Evolutionary conservation across 2,113 vertebrate species (phyloP).

Genomic region (Bombycilla garrulus): DNA sequence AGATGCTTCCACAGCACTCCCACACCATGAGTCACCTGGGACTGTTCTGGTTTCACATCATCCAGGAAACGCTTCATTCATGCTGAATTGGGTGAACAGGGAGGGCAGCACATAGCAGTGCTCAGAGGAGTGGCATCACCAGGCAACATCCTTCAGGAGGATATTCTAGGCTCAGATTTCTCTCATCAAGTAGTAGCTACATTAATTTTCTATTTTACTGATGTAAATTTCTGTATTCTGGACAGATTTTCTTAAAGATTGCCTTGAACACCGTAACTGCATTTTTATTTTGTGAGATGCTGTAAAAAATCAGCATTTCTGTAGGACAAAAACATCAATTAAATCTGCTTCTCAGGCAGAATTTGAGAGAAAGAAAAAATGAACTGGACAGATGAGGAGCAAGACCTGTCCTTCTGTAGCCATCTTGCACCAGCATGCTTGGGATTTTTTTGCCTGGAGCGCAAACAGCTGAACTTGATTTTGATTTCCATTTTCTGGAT

Average conservation of each 20-base stretch:
- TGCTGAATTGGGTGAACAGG: neutral
- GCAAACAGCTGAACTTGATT: neutral
- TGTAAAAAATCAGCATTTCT: neutral
- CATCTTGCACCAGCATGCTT: slow-evolving; percentile 4
- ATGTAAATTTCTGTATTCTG: neutral
- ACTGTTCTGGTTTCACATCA: slow-evolving; percentile 5
- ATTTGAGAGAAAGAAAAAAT: neutral
- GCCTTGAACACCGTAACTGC: neutral
- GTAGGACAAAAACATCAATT: neutral
- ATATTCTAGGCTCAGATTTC: neutral
- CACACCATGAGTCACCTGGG: slow-evolving; percentile 26
- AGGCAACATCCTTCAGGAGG: neutral
- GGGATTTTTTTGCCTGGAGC: neutral
- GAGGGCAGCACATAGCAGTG: slow-evolving; percentile 3
- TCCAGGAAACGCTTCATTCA: slow-evolving; percentile 4
- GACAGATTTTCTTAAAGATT: neutral
- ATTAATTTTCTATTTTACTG: neutral
- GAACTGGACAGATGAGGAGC: neutral
- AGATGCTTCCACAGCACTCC: neutral
- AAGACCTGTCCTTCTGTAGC: neutral
- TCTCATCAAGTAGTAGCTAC: neutral
- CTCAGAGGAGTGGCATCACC: neutral
- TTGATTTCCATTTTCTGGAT: neutral
- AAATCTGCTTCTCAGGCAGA: neutral
- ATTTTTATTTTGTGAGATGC: neutral